Evolutionary conservation across 2,888 invertebrate genomes (phyloP).

Genomic region (Phytoseiulus persimilis): DNA sequence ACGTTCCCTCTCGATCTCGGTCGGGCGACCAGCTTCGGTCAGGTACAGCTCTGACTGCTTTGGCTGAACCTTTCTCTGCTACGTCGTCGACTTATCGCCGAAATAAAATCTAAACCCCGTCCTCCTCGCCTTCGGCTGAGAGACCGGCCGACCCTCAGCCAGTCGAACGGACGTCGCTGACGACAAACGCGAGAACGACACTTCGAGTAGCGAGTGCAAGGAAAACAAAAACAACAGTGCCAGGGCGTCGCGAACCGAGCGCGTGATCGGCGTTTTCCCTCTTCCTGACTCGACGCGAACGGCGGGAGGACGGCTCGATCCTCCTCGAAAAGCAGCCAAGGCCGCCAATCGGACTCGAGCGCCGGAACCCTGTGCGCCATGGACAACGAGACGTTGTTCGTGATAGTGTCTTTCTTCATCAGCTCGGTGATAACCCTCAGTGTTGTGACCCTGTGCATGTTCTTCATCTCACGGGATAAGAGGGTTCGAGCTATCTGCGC

Average conservation of each 20-base stretch:
- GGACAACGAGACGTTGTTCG: background rate
- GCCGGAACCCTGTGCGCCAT: background rate
- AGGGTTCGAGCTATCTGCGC: background rate
- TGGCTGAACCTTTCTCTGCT: too few species aligned
- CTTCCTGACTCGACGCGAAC: too few species aligned
- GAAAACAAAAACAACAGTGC: background rate
- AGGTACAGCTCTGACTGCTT: background rate
- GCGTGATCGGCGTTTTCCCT: too few species aligned
- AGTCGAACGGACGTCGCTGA: background rate
- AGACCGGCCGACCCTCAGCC: background rate
- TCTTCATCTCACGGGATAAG: background rate
- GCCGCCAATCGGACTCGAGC: background rate
- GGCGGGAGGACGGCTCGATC: too few species aligned
- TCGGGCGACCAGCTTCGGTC: background rate
- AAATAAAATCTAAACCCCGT: background rate
- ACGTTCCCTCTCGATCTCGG: background rate
- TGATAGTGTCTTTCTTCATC: background rate
- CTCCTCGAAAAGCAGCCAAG: too few species aligned
- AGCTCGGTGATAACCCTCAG: background rate
- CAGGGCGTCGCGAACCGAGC: background rate
- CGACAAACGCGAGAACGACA: background rate
- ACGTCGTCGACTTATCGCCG: background rate
- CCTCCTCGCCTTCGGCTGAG: background rate
- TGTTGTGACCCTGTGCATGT: background rate
- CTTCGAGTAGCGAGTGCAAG: background rate